Evolutionary conservation across 2,113 vertebrate genomes (phyloP).

Genomic region (Phyllostomus hastatus): DNA sequence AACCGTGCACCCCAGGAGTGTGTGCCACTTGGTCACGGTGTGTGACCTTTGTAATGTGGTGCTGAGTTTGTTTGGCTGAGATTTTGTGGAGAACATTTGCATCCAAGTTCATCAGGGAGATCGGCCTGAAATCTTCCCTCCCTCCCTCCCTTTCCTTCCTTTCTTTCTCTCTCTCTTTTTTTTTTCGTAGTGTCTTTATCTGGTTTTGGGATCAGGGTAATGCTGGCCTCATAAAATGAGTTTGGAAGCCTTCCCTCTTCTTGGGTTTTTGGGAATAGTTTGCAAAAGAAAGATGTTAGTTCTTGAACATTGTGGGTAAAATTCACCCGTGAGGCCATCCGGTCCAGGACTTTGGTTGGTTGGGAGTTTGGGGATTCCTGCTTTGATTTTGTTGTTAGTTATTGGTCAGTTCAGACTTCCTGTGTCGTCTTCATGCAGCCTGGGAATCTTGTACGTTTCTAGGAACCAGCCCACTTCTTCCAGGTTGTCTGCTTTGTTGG

Average conservation of each 20-base stretch:
- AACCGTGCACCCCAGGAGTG: background rate
- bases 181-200: background rate
- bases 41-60: background rate
- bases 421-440: background rate
- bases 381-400: background rate
- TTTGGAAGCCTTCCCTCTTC: no score
- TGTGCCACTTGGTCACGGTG: background rate
- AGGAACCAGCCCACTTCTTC: background rate
- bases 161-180: no score
- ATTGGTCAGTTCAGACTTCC: background rate
- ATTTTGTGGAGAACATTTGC: no score
- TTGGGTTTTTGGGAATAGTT: no score
- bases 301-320: no score
- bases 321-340: no score
- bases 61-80: no score
- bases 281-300: no score
- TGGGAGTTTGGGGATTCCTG: no score
- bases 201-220: background rate
- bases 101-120: background rate
- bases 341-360: no score
- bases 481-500: background rate
- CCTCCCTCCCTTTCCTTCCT: no score
- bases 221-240: no score
- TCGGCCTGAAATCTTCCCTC: background rate
- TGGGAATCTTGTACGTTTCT: background rate